Evolutionary conservation across 2,113 vertebrate species (phyloP).

Genomic region (Chaetodon auriga): DNA sequence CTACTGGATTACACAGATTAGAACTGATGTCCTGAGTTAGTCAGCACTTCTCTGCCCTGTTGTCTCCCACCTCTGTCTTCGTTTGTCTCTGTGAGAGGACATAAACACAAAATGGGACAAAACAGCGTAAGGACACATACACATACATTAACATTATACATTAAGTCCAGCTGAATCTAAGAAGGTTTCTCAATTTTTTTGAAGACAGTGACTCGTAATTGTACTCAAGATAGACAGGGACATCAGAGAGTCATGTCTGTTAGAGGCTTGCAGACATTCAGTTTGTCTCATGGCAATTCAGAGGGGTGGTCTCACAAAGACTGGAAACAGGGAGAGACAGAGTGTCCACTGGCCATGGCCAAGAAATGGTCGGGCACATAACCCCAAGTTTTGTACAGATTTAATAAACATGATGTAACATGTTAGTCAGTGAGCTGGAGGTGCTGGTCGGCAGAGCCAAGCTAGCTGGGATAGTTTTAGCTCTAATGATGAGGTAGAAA

Average conservation of each 20-base stretch:
- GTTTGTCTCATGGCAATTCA: not conserved
- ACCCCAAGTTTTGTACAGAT: not conserved
- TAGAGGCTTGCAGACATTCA: not conserved
- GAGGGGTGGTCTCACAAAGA: not conserved
- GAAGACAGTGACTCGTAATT: not conserved
- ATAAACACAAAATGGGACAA: not conserved
- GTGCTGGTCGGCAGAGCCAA: not conserved
- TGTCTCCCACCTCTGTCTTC: conserved; percentile 26
- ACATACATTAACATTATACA: not conserved
- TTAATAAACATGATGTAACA: no score
- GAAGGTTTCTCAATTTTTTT: not conserved
- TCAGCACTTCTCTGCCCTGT: conserved; percentile 44
- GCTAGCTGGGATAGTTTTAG: not conserved
- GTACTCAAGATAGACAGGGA: no score
- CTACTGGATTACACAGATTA: conserved; percentile 71
- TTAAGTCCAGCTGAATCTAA: not conserved
- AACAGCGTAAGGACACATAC: not conserved
- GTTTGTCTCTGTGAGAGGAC: conserved; percentile 9
- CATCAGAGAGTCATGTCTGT: not conserved
- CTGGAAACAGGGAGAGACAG: not conserved
- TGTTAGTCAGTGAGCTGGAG: not conserved
- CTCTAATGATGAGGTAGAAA: not conserved
- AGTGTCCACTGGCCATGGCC: not conserved
- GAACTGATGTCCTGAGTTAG: conserved; percentile 19
- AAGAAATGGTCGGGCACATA: not conserved